Conservation (phyloP, 2,113 vertebrate species). For the Oncorhynchus tshawytscha region DNA sequence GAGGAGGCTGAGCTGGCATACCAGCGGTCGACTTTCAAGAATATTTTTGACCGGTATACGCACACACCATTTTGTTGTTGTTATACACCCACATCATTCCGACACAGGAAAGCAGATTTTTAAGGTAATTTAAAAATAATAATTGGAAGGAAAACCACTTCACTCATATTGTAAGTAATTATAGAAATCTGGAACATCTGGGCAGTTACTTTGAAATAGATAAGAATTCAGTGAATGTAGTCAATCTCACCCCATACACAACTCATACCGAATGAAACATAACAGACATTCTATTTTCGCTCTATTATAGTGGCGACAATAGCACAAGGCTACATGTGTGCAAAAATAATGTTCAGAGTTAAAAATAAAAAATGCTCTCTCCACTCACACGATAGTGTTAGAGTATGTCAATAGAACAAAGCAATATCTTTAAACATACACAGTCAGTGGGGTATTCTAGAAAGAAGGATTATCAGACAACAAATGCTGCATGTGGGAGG, state of each 20-base stretch:
- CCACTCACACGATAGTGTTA: not conserved
- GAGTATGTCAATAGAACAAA: not conserved
- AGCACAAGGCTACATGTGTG: constrained; percentile 41
- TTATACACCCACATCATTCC: no score
- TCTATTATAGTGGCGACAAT: not conserved
- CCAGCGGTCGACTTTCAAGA: no score
- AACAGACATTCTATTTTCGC: constrained; percentile 4
- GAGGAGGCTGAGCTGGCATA: no score
- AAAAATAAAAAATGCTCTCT: constrained; percentile 13
- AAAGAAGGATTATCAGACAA: not conserved
- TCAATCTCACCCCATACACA: constrained; percentile 4
- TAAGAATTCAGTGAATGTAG: constrained; percentile 6
- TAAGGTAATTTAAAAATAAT: no score
- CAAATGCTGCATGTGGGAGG: not conserved
- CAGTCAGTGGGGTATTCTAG: no score
- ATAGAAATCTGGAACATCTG: no score
- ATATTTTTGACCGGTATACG: no score
- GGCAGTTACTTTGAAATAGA: not conserved
- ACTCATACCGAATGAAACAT: constrained; percentile 11
- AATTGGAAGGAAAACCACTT: no score
- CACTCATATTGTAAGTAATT: no score
- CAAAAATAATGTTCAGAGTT: constrained; percentile 3
- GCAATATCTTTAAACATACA: not conserved
- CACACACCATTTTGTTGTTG: no score
- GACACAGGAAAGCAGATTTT: no score